Conservation (phyloP, 2,888 invertebrate genomes). For the Plemyria rubiginata region DNA sequence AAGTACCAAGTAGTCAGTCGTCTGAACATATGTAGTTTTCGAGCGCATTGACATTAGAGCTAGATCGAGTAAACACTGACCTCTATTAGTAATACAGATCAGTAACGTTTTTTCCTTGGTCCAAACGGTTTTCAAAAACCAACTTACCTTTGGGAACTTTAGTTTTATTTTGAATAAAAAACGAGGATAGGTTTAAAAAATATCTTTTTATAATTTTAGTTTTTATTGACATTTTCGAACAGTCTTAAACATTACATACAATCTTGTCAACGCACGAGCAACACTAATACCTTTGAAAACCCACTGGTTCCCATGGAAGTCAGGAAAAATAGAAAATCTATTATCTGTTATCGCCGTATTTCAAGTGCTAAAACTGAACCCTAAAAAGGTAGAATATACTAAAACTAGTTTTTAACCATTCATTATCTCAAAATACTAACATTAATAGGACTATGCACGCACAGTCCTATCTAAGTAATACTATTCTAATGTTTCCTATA, state of each 20-base stretch:
- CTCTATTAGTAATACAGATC: too few relatives aligned
- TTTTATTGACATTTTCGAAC: slow-evolving; percentile 49
- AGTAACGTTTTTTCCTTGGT: too few relatives aligned
- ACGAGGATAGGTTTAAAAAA: slow-evolving; percentile 20
- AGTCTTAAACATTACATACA: slow-evolving; percentile 57
- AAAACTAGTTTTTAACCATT: slow-evolving; percentile 8
- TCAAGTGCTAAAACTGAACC: not conserved
- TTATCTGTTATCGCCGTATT: not conserved
- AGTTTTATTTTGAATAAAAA: too few relatives aligned
- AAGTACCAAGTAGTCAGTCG: too few relatives aligned
- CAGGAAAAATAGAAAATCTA: slow-evolving; percentile 1
- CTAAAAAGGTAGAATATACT: not conserved
- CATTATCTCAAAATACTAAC: slow-evolving; percentile 8
- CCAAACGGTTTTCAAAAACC: too few relatives aligned
- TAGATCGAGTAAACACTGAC: too few relatives aligned
- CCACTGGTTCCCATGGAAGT: not conserved
- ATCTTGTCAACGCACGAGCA: slow-evolving; percentile 14
- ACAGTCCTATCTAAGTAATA: slow-evolving; percentile 8
- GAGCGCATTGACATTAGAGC: too few relatives aligned
- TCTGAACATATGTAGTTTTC: too few relatives aligned
- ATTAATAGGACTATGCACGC: slow-evolving; percentile 7
- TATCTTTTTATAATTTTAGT: slow-evolving; percentile 49
- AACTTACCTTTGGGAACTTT: too few relatives aligned
- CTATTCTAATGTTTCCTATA: slow-evolving; percentile 10
- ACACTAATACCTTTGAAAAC: not conserved